Conservation (phyloP, 2,113 vertebrate species). For the Sorex araneus region DNA sequence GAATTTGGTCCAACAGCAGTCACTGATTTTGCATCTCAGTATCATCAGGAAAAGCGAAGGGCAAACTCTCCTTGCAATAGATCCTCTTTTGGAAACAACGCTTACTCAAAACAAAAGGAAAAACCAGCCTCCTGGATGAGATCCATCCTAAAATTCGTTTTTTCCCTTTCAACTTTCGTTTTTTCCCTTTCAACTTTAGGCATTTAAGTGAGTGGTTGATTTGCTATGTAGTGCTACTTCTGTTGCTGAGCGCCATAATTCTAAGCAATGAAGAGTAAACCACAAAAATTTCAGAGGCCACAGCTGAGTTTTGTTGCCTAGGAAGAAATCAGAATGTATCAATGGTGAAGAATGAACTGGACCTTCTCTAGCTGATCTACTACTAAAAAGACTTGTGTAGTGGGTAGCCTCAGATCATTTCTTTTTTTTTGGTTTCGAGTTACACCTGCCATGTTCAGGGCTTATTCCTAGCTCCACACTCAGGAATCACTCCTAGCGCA, state of each 20-base stretch:
- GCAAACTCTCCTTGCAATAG: neutral
- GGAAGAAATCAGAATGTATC: neutral
- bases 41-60: conserved; percentile 32
- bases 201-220: neutral
- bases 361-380: neutral
- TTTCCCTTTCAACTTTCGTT: neutral
- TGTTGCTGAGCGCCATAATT: neutral
- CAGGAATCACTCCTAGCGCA: no score
- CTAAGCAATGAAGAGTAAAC: no score
- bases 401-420: neutral
- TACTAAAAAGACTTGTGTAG: neutral
- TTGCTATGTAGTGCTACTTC: neutral
- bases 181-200: neutral
- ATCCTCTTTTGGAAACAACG: neutral
- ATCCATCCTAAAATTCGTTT: neutral
- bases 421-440: neutral
- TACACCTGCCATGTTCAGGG: no score
- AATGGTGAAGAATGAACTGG: neutral
- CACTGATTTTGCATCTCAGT: neutral
- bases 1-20: neutral
- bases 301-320: neutral
- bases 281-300: neutral
- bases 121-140: neutral
- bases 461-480: no score
- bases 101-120: no score